These are phyloP conservation scores for Melipona quadrifasciata DNA, from an alignment of 1,140 invertebrate genomes.

Conservation along the genomic window DNA sequence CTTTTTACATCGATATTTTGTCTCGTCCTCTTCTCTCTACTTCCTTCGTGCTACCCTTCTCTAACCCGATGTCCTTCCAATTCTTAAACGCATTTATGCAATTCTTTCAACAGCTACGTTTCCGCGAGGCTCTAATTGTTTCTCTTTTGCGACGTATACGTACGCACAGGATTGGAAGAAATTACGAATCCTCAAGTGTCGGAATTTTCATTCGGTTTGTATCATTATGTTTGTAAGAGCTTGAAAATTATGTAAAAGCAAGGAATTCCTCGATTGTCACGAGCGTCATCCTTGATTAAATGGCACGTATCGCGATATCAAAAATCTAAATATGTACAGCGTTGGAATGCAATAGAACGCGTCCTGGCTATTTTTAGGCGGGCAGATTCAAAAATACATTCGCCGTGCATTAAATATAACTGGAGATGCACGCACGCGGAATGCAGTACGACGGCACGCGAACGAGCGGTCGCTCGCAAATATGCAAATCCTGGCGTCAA, in stretches of 20 bases:
- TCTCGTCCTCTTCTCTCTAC: constrained; percentile 41
- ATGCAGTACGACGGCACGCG: constrained; percentile 56
- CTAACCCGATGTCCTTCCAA: background rate
- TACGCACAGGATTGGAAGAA: background rate
- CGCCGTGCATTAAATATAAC: constrained; percentile 64
- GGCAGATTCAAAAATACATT: constrained; percentile 67
- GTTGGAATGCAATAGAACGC: constrained; percentile 65
- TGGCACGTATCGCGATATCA: constrained; percentile 46
- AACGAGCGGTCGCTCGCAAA: constrained; percentile 26
- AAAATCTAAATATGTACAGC: constrained; percentile 60
- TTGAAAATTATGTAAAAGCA: constrained; percentile 9
- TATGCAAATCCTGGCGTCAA: constrained; percentile 47
- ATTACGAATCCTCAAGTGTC: background rate
- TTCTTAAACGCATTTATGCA: background rate
- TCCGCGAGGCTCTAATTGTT: background rate
- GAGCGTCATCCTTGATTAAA: background rate
- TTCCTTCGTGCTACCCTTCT: constrained; percentile 26
- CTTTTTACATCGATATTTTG: constrained; percentile 13
- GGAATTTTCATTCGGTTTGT: background rate
- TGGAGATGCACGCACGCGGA: constrained; percentile 50
- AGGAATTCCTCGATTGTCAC: background rate
- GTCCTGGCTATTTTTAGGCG: constrained; percentile 64
- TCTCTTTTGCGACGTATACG: background rate
- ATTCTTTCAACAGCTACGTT: background rate
- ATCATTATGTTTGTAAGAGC: too few species aligned